phyloP scores from a whole-genome alignment of 2,797 vertebrate genomes.

The Nothura maculosa region DNA sequence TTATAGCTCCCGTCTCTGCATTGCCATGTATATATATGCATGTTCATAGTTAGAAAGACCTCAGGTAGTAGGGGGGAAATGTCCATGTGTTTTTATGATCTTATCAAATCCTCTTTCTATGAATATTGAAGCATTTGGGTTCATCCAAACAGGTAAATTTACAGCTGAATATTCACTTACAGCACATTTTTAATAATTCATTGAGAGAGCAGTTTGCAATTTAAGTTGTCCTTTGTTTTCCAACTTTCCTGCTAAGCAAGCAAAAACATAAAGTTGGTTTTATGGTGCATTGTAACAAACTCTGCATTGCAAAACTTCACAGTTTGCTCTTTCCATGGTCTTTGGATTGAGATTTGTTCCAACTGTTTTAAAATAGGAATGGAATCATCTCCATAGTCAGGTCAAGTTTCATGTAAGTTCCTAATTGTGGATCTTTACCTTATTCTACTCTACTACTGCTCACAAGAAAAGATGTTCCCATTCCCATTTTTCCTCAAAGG shows the following conservation, averaged over 20 bases:
- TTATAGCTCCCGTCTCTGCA: not conserved
- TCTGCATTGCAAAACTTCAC: not conserved
- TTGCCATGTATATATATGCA: not conserved
- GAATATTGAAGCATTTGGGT: not conserved
- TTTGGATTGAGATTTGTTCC: not conserved
- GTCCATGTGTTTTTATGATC: not conserved
- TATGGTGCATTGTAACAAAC: not conserved
- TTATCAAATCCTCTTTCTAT: not conserved
- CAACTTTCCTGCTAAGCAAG: not conserved
- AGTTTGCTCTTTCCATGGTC: not conserved
- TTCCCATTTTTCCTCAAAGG: not conserved
- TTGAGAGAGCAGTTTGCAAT: not conserved
- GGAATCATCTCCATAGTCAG: not conserved
- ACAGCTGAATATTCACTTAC: not conserved
- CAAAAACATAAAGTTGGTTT: not conserved
- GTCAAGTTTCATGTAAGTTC: not conserved
- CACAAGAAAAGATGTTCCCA: not conserved
- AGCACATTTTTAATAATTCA: not conserved
- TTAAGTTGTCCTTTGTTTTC: not conserved
- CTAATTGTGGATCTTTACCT: not conserved
- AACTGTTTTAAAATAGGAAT: not conserved
- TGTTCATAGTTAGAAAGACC: not conserved
- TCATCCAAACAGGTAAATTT: not conserved
- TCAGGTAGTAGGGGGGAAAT: not conserved
- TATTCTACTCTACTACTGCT: not conserved